Conservation (phyloP, 2,888 invertebrate species). For the Nesidiocoris tenuis region DNA sequence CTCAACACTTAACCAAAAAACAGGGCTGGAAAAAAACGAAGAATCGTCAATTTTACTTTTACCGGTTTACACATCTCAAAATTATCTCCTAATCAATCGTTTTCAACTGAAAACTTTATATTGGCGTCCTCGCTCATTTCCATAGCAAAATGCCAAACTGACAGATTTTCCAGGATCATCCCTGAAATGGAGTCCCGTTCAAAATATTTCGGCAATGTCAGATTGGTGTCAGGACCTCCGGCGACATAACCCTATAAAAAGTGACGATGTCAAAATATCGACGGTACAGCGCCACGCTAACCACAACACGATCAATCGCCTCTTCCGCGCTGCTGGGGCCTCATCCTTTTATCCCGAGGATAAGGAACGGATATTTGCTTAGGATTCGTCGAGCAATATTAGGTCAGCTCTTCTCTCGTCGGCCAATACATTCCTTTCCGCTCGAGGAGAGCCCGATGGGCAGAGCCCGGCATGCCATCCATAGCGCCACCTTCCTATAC, state of each 20-base stretch:
- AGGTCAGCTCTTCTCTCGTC: conserved; percentile 9
- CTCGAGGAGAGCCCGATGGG: not conserved
- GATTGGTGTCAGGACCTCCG: too few species aligned
- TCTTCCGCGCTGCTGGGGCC: not conserved
- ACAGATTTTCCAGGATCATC: too few species aligned
- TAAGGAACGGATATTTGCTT: conserved; percentile 13
- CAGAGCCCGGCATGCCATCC: not conserved
- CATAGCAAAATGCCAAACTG: too few species aligned
- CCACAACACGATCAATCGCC: conserved; percentile 8
- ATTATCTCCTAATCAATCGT: too few species aligned
- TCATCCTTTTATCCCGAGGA: not conserved
- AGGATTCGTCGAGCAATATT: conserved; percentile 13
- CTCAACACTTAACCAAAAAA: too few species aligned
- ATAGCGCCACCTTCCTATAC: not conserved
- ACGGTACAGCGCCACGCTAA: not conserved
- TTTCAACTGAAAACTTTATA: too few species aligned
- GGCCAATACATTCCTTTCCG: not conserved
- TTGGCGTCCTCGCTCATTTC: too few species aligned
- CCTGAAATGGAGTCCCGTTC: too few species aligned
- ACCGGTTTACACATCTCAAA: too few species aligned
- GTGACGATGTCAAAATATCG: not conserved
- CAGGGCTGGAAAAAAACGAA: too few species aligned
- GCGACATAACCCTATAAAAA: not conserved
- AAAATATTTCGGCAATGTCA: too few species aligned
- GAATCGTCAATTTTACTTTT: too few species aligned